Evolutionary conservation across 2,113 vertebrate genomes (phyloP), one percentile per base, ranked within the genome.

Genomic region (Chiloscyllium plagiosum): DNA sequence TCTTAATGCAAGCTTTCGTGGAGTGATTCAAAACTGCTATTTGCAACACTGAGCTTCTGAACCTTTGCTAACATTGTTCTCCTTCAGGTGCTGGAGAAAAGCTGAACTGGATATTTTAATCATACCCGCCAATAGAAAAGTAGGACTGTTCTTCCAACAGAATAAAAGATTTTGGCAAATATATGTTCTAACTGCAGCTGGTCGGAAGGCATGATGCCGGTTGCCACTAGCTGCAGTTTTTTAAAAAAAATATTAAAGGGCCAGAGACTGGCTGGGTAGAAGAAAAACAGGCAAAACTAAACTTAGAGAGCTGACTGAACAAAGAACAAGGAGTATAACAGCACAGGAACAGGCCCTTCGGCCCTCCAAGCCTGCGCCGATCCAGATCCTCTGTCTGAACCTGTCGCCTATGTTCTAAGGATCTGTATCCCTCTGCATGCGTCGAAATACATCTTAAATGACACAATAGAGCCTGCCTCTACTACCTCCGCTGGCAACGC

Each of bases 141-240:
- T 93, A 93, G 89, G 89, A 24, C 89, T 37, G n/a, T 93, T n/a
- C 89, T 66, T 37, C 33, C 89, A 93, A 61, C 65, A 65, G 61
- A 66, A n/a, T 93, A 37, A 93, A 37, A 29, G 56, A 66, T 10
- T 33, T 66, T 93, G 89, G 87, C 87, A 61, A 17, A 52, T 90
- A 17, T 90, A 5, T 29, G 33, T 61, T 90, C 87, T 90, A 29
- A 20, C 89, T 93, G 61, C 89, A 93, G 89, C 56, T 93, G 89
- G 15, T 66, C 3, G n/a, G 19, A n/a, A 93, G 89, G 37, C 61
- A 37, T 37, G 19, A 29, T 17, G 37, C 56, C 22, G 17, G 6
- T 93, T 66, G 17, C 7, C 56, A 65, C 33, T 61, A 93, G 56
- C 61, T 93, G 89, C 29, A 90, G 56, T 4, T 29, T 29, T 89